phyloP scores from a whole-genome alignment of 64 coral and sea anemone genomes.

The Porites lutea region DNA sequence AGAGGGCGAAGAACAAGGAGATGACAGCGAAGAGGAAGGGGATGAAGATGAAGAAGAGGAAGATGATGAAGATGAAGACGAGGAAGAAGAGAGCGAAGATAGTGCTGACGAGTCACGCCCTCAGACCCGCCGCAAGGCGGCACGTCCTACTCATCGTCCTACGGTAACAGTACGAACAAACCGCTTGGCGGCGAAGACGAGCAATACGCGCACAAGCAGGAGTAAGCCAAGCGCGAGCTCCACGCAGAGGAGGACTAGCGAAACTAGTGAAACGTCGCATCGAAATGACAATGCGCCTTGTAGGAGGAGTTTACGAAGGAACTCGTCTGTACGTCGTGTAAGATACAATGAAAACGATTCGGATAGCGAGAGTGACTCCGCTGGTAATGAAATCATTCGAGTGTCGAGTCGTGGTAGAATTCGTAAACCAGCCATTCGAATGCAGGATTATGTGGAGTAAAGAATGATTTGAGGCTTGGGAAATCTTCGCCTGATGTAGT shows the following conservation, averaged over 20 bases:
- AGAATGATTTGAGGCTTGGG: not conserved
- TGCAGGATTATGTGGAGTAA: constrained; percentile 97
- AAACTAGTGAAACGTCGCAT: constrained; percentile 73
- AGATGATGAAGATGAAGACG: constrained; percentile 63
- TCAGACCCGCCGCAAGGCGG: constrained; percentile 41
- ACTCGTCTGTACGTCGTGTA: constrained; percentile 58
- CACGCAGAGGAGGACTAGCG: constrained; percentile 5
- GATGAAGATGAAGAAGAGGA: constrained; percentile 70
- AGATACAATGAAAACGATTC: constrained; percentile 83
- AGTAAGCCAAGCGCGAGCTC: not conserved
- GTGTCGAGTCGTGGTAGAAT: constrained; percentile 97
- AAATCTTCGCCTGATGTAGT: not conserved
- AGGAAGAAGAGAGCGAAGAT: constrained; percentile 75
- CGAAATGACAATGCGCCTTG: constrained; percentile 18
- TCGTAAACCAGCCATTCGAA: constrained; percentile 81
- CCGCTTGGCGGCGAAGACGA: constrained; percentile 30
- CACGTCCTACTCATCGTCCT: constrained; percentile 78
- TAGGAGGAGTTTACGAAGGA: constrained; percentile 60
- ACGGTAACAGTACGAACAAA: constrained; percentile 65
- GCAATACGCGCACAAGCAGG: constrained; percentile 11
- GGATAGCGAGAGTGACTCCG: constrained; percentile 84
- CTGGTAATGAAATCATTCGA: constrained; percentile 70
- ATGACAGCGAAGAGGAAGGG: constrained; percentile 22
- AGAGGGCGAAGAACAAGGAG: constrained; percentile 52
- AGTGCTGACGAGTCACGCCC: constrained; percentile 39